Evolutionary conservation across 2,888 invertebrate species (phyloP), one percentile per base, ranked within the genome.

Genomic region (Meteorus cinctellus): DNA sequence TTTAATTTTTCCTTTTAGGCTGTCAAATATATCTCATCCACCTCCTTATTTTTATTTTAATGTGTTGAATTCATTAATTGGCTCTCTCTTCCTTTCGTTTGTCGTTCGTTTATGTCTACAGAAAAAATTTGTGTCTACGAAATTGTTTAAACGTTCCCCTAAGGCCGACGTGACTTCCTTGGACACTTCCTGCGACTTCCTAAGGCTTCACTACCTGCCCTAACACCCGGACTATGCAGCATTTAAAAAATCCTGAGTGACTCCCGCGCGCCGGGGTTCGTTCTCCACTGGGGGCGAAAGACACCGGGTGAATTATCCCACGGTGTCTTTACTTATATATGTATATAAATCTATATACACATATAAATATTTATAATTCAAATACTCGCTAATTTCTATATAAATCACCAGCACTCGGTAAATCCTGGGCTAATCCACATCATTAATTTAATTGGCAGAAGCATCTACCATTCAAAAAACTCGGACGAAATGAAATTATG

Each of bases 141-240:
- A 55, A 55, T 19, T 27, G 5, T 29, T 36, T 69, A 27, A 55
- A 36, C 34, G 59, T 45, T 63, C n/a, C 70, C 70, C 70, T 74
- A 66, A 66, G 74, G 73, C 29, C 77, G 59, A 66, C 60, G 67
- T 68, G 86, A 88, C 80, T 86, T 87, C 75, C 86, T 85, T 72
- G 86, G 87, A 75, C 85, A 88, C 86, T 87, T 87, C 79, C 87
- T 86, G 82, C 82, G 85, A 75, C 80, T 84, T 83, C 83, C 86
- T 87, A 86, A 85, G 77, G 82, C 82, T 83, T 85, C 84, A 85
- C 87, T 88, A 87, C 86, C 62, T 60, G 60, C 83, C 77, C 81
- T 87, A 85, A 85, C 82, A 77, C 82, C 82, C 79, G 74, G 79
- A 79, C 79, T 80, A 82, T 87, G 86, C 86, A 87, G 85, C 87